These are phyloP conservation scores for Adoxophyes honmai DNA, from an alignment of 1,140 invertebrate species.

Conservation along the genomic window DNA sequence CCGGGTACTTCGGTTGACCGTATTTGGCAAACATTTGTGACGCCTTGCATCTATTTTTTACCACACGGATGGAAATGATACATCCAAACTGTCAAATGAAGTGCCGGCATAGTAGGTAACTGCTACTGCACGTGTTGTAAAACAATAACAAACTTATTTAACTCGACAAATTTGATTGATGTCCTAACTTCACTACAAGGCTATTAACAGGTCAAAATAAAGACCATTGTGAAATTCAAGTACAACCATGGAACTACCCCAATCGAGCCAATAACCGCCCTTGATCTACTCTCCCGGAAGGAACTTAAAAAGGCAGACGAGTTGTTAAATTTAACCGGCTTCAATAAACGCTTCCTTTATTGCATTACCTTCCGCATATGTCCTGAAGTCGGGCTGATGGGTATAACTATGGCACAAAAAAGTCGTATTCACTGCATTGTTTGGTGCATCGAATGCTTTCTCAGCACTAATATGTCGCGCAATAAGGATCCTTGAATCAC, in stretches of 20 bases:
- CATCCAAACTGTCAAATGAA: too few relatives aligned
- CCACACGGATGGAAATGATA: too few relatives aligned
- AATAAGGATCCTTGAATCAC: constrained; percentile 35
- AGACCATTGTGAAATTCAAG: too few relatives aligned
- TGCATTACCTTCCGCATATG: constrained; percentile 54
- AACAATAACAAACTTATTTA: too few relatives aligned
- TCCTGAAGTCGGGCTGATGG: constrained; percentile 50
- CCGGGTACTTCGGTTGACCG: too few relatives aligned
- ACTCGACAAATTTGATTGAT: too few relatives aligned
- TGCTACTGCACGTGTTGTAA: too few relatives aligned
- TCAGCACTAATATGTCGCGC: constrained; percentile 54
- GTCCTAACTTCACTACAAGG: too few relatives aligned
- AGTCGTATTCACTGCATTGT: constrained; percentile 55
- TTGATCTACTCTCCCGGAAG: constrained; percentile 16
- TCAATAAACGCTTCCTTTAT: constrained; percentile 8
- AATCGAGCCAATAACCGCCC: background rate
- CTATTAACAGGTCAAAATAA: too few relatives aligned
- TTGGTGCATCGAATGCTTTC: constrained; percentile 33
- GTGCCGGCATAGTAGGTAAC: too few relatives aligned
- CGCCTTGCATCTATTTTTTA: too few relatives aligned
- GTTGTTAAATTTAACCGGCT: constrained; percentile 1
- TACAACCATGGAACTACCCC: background rate
- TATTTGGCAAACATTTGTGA: too few relatives aligned
- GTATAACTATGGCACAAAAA: constrained; percentile 55
- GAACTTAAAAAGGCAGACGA: background rate